Percentiles rank a stretch among this genome's conserved stretches.
Conservation (phyloP, 2,888 invertebrate species). For the Drosophila percnosoma region DNA sequence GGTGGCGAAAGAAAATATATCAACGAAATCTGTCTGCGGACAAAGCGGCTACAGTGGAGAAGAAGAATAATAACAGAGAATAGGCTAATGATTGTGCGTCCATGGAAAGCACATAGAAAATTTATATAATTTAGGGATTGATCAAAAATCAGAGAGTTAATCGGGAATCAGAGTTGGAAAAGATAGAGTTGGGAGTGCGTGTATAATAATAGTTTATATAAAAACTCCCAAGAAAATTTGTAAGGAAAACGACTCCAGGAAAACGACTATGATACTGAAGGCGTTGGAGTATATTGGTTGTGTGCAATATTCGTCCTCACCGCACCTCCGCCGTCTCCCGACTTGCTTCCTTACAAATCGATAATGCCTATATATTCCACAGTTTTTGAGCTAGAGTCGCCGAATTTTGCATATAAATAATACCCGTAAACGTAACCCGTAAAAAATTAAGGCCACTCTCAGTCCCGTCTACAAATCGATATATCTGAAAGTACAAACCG, state of each 20-base stretch:
- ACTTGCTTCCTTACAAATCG: neutral
- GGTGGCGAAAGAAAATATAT: neutral
- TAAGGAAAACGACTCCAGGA: no score
- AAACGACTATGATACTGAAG: neutral
- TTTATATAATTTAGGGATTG: no score
- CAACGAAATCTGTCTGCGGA: neutral
- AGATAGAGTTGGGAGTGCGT: no score
- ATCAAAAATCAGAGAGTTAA: no score
- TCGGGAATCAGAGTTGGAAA: no score
- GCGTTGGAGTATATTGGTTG: neutral
- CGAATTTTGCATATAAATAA: neutral
- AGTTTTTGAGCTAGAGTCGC: neutral
- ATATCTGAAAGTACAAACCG: no score
- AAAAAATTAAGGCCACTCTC: neutral
- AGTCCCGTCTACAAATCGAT: no score
- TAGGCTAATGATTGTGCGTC: no score
- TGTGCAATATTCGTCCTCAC: neutral
- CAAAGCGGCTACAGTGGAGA: neutral
- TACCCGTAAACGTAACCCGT: neutral
- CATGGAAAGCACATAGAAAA: no score
- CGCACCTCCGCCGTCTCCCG: neutral
- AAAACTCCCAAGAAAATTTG: no score
- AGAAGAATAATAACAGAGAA: no score
- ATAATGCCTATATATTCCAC: neutral
- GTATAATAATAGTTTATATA: no score